These are phyloP conservation scores for Amphiduros pacificus DNA, from an alignment of 2,888 invertebrate species.

Conservation along the genomic window DNA sequence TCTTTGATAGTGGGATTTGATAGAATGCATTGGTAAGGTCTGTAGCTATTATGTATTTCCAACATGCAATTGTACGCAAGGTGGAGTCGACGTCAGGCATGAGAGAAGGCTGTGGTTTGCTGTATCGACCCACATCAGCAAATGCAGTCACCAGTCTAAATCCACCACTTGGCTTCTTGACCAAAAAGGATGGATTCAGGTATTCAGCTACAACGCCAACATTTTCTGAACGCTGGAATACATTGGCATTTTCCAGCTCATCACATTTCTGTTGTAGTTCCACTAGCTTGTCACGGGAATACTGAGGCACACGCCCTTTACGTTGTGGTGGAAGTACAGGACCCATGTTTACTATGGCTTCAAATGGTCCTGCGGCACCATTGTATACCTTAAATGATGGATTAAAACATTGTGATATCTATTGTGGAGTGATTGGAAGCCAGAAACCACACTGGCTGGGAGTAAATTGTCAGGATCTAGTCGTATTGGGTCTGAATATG, in stretches of 20 bases:
- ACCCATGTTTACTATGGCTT: slow-evolving; percentile 9
- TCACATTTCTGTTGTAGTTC: slow-evolving; percentile 19
- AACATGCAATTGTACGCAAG: not conserved
- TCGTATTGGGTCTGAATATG: slow-evolving; percentile 12
- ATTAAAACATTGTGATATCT: slow-evolving; percentile 10
- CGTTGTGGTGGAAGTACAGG: slow-evolving; percentile 16
- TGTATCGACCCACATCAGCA: not conserved
- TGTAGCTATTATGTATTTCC: not conserved
- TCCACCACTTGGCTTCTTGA: not conserved
- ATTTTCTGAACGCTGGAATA: slow-evolving; percentile 13
- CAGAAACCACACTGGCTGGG: no score
- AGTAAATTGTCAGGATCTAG: slow-evolving; percentile 27
- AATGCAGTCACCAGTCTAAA: not conserved
- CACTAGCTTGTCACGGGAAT: slow-evolving; percentile 12
- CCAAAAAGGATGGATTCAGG: slow-evolving; percentile 1
- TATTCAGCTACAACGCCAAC: slow-evolving; percentile 14
- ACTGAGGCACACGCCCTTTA: slow-evolving; percentile 21
- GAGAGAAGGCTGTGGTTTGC: not conserved
- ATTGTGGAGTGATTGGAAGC: no score
- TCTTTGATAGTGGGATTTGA: not conserved
- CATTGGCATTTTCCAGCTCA: slow-evolving; percentile 11
- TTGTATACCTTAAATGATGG: not conserved
- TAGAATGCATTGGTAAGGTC: not conserved
- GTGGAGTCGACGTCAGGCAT: not conserved
- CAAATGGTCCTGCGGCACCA: not conserved